Base-by-base conservation (phyloP, 2,113 vertebrate species). In the Ibidorhyncha struthersii region DNA sequence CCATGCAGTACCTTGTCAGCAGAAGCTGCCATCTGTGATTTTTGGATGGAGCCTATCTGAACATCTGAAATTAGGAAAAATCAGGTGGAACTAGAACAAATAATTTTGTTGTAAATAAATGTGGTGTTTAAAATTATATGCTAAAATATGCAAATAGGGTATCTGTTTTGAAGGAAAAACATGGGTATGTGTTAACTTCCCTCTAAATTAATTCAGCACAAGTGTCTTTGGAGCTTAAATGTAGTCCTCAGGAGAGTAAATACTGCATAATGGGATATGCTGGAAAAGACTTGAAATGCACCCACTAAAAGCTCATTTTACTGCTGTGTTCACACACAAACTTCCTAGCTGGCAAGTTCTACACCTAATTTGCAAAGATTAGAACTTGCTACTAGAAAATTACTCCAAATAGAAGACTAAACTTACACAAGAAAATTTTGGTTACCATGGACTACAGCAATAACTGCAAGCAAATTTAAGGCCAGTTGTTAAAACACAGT, bases 151-250 rank as follows among this genome's bases (percentile, higher is more conserved):
- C 93, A 97, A 97, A 98, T 96, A 55, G 26, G 12, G 17, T 89
- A 69, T 89, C 80, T 96, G 89, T 89, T 97, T 95, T 94, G 93
- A 96, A 94, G 56, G 49, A 83, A 96, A 96, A 96, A 23, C 76
- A 93, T 25, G 65, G 87, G 73, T 96, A 82, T 87, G 41, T 58
- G 93, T 70, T 96, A 94, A 92, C 96, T 97, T 97, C 76, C 89
- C 96, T 96, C 90, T 77, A 95, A 98, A 98, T 98, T 96, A 98
- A 98, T 98, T 97, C 97, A 95, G 95, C 55, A 85, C 65, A 93
- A 97, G 53, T 92, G 78, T 97, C 97, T 97, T 94, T 82, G 74
- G 89, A 94, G 91, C 86, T 97, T 96, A 97, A 98, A 97, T 89
- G 93, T 74, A 84, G 96, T 95, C 90, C 97, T 94, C 96, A 50